Conservation (phyloP, 2,113 vertebrate genomes). For the Aythya baeri region DNA sequence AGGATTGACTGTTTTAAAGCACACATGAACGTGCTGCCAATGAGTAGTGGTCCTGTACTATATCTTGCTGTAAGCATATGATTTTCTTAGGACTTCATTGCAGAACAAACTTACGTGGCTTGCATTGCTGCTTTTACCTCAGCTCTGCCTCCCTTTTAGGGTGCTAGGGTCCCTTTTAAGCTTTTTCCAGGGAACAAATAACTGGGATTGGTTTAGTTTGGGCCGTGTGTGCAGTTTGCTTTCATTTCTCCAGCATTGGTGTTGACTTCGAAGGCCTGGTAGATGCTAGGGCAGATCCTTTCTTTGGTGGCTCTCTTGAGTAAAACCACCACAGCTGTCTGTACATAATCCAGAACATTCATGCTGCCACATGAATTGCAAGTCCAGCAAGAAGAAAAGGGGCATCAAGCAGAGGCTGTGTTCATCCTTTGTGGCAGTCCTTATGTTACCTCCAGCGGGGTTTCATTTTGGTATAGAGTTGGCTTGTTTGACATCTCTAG, state of each 20-base stretch:
- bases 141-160: not conserved
- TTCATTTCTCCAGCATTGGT: not conserved
- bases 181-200: not conserved
- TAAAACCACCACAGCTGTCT: too few species aligned
- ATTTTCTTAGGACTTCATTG: not conserved
- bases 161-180: not conserved
- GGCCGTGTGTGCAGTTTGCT: not conserved
- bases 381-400: not conserved
- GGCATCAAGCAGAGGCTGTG: not conserved
- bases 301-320: not conserved
- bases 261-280: not conserved
- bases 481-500: not conserved
- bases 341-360: too few species aligned
- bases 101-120: not conserved
- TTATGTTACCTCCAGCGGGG: not conserved
- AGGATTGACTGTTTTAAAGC: not conserved
- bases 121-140: not conserved
- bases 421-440: not conserved
- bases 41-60: fast-evolving
- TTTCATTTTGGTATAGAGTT: not conserved
- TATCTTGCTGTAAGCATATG: not conserved
- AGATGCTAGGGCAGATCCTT: not conserved
- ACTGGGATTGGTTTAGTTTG: not conserved
- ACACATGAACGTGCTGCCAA: fast-evolving
- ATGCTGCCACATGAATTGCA: not conserved